phyloP scores from a whole-genome alignment of 2,888 invertebrate species.

The Hypselothyrea guttata region DNA sequence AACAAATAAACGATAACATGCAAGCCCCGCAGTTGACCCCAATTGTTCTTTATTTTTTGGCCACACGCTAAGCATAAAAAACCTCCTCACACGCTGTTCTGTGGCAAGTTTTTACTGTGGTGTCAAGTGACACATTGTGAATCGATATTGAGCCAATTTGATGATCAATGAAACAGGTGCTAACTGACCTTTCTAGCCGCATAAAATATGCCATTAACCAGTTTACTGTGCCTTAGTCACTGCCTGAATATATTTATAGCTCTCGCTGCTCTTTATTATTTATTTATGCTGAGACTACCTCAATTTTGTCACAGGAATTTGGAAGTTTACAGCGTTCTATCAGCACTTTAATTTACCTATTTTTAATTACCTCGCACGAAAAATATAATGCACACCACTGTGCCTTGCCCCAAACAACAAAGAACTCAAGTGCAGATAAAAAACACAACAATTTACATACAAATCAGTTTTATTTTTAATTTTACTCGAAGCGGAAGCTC shows the following conservation, averaged over 20 bases:
- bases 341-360: not conserved
- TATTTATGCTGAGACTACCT: too few relatives aligned
- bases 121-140: not conserved
- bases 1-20: conserved; percentile 25
- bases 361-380: conserved; percentile 1
- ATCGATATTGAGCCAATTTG: not conserved
- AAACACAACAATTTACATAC: conserved; percentile 24
- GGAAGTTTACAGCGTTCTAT: too few relatives aligned
- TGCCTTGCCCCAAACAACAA: conserved; percentile 17
- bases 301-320: too few relatives aligned
- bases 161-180: too few relatives aligned
- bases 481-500: not conserved
- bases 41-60: conserved; percentile 34
- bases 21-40: conserved; percentile 49
- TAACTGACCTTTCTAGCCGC: not conserved
- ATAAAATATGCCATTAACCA: not conserved
- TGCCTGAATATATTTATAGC: too few relatives aligned
- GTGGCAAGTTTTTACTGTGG: conserved; percentile 1
- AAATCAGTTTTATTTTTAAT: not conserved
- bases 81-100: conserved; percentile 26
- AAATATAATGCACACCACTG: conserved; percentile 16
- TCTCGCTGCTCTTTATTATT: too few relatives aligned
- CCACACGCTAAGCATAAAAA: conserved; percentile 56
- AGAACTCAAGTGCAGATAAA: conserved; percentile 47
- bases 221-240: too few relatives aligned